A percentile compares a stretch with the other conserved stretches of the same genome.
phyloP scores from a whole-genome alignment of 2,113 vertebrate species.

The Ptilonorhynchus violaceus region DNA sequence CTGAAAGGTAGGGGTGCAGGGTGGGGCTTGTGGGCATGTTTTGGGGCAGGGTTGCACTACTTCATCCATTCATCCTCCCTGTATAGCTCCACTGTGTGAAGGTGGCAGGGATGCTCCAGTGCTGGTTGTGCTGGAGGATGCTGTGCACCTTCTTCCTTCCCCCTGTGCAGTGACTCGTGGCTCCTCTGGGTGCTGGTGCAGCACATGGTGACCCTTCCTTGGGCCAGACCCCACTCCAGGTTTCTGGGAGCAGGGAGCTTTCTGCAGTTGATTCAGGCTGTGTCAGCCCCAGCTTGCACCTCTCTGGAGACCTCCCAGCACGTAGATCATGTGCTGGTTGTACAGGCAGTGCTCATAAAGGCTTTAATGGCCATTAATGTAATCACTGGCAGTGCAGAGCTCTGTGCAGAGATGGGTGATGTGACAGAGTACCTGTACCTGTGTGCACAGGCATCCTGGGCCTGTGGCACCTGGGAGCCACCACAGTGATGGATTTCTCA shows the following conservation, averaged over 20 bases:
- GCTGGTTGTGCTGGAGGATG: background rate
- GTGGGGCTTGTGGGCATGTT: background rate
- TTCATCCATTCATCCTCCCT: background rate
- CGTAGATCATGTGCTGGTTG: background rate
- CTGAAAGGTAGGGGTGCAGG: background rate
- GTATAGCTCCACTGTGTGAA: background rate
- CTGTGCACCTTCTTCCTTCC: background rate
- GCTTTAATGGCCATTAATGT: background rate
- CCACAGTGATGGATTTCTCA: rapidly evolving
- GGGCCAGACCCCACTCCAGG: background rate
- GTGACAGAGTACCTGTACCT: background rate
- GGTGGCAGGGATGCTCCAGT: background rate
- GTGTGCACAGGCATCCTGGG: background rate
- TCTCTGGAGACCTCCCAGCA: background rate
- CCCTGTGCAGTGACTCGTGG: background rate
- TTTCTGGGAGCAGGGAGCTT: background rate
- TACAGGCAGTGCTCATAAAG: background rate
- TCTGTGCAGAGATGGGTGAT: background rate
- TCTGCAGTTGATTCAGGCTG: background rate
- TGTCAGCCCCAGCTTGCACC: background rate
- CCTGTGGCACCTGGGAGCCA: background rate
- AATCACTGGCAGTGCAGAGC: background rate
- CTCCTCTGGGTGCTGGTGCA: background rate
- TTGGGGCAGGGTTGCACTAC: background rate
- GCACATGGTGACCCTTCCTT: rapidly evolving